phyloP scores from a whole-genome alignment of 2,888 invertebrate genomes.

The Stenodema calcarata region DNA sequence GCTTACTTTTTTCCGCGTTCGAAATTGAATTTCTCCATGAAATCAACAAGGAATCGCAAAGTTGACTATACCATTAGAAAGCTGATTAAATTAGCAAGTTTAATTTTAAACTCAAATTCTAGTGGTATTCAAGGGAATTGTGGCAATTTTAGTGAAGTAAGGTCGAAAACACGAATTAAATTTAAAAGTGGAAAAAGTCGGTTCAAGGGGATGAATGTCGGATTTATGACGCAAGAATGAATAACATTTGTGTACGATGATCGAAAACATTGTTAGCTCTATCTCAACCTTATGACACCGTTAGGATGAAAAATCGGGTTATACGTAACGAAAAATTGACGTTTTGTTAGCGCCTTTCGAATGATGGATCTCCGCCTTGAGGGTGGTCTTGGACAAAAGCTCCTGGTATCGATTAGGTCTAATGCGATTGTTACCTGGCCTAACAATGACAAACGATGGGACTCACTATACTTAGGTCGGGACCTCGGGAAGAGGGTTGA shows the following conservation, averaged over 20 bases:
- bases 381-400: neutral
- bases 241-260: neutral
- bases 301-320: neutral
- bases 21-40: no score
- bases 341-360: neutral
- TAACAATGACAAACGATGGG: neutral
- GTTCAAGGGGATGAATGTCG: neutral
- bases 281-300: neutral
- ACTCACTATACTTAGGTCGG: neutral
- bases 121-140: no score
- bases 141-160: no score
- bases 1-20: no score
- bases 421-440: neutral
- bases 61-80: no score
- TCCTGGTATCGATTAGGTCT: neutral
- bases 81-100: no score
- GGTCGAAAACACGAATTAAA: no score
- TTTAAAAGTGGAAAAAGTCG: no score
- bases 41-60: no score
- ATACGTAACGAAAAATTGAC: neutral
- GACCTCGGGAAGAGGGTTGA: neutral
- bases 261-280: neutral
- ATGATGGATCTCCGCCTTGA: neutral
- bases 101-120: no score
- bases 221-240: neutral